Conservation (phyloP, 1,140 invertebrate genomes). For the Vanessa atalanta region DNA sequence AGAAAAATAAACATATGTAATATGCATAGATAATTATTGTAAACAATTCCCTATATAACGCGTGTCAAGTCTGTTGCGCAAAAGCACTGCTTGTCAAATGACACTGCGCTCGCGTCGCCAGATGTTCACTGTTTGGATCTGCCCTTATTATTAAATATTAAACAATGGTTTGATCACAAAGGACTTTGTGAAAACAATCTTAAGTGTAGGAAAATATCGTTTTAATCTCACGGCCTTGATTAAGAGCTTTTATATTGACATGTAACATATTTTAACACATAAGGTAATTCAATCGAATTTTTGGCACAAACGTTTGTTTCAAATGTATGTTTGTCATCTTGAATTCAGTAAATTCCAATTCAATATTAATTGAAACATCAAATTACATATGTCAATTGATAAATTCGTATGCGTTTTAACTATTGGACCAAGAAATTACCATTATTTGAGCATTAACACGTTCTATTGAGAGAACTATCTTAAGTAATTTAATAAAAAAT, state of each 20-base stretch:
- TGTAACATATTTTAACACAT: neutral
- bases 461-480: no score
- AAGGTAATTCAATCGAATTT: no score
- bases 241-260: constrained; percentile 7
- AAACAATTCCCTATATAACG: constrained; percentile 3
- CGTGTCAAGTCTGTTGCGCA: constrained; percentile 20
- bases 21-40: neutral
- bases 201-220: constrained; percentile 19
- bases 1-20: neutral
- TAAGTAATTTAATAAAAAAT: no score
- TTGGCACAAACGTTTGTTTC: no score
- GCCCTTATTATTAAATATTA: constrained; percentile 52
- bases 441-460: no score
- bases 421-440: no score
- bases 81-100: constrained; percentile 34
- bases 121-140: constrained; percentile 66
- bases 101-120: constrained; percentile 50
- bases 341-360: no score
- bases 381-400: no score
- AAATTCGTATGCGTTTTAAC: no score
- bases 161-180: constrained; percentile 46
- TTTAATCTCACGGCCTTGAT: constrained; percentile 15
- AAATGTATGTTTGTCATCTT: no score
- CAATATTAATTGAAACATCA: no score
- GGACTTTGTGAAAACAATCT: constrained; percentile 29